A percentile compares a stretch with the other conserved stretches of the same genome.
phyloP scores from a whole-genome alignment of 2,888 invertebrate genomes.

The Polia nebulosa region DNA sequence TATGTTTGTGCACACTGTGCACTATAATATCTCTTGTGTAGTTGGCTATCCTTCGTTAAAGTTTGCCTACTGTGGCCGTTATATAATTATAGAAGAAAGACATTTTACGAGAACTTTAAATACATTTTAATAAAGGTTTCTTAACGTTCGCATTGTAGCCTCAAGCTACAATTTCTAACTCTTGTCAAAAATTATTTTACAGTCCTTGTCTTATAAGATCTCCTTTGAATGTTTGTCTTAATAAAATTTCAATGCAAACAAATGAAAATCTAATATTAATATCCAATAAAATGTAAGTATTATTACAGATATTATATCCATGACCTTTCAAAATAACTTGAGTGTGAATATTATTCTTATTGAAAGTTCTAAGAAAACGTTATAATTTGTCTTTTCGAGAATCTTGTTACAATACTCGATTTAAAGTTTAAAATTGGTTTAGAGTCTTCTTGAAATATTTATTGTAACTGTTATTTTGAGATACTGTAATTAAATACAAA shows the following conservation, averaged over 20 bases:
- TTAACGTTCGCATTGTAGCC: too few relatives aligned
- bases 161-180: too few relatives aligned
- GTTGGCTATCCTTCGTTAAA: too few relatives aligned
- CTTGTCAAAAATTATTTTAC: too few relatives aligned
- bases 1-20: too few relatives aligned
- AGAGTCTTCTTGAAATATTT: conserved; percentile 37
- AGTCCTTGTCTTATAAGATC: too few relatives aligned
- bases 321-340: not conserved
- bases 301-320: conserved; percentile 5
- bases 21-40: too few relatives aligned
- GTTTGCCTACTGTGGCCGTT: too few relatives aligned
- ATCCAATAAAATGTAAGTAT: not conserved
- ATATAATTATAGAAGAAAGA: too few relatives aligned
- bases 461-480: conserved; percentile 21
- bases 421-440: conserved; percentile 38
- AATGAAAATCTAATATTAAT: not conserved
- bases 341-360: conserved; percentile 31
- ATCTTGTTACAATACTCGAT: conserved; percentile 43
- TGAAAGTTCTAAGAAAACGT: conserved; percentile 12
- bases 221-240: too few relatives aligned
- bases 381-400: conserved; percentile 18
- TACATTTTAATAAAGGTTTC: too few relatives aligned
- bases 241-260: not conserved
- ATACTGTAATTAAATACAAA: conserved; percentile 26
- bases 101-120: too few relatives aligned